phyloP scores from a whole-genome alignment of 2,113 vertebrate genomes.

The Tachysurus vachellii region DNA sequence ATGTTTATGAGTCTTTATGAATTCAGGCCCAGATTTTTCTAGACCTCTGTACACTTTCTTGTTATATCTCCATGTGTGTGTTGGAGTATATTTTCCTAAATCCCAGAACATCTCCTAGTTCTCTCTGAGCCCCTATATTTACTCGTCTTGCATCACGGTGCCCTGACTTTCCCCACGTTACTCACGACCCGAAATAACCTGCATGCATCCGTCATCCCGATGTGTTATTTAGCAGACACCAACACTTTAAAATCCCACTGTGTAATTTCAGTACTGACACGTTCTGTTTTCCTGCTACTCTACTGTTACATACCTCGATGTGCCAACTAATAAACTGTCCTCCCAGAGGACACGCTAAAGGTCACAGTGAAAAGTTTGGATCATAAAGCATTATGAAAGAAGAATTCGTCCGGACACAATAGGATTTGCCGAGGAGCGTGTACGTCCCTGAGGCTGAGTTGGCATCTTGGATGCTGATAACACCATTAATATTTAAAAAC shows the following conservation, averaged over 20 bases:
- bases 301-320: background rate
- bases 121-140: slow-evolving; percentile 1
- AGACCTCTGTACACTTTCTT: background rate
- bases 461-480: slow-evolving; percentile 36
- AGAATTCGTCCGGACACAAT: background rate
- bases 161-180: background rate
- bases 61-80: background rate
- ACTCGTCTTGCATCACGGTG: background rate
- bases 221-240: background rate
- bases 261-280: background rate
- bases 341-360: background rate
- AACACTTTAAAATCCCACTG: slow-evolving; percentile 1
- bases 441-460: slow-evolving; percentile 5
- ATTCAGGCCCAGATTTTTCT: background rate
- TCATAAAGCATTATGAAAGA: background rate
- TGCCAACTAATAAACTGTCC: background rate
- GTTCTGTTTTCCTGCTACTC: background rate
- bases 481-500: slow-evolving; percentile 42
- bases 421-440: background rate
- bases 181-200: background rate
- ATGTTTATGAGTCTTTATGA: no score
- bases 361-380: slow-evolving; percentile 9
- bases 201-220: background rate
- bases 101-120: background rate
- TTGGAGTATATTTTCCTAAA: background rate